Evolutionary conservation across 1,140 invertebrate genomes (phyloP), one percentile per base, ranked within the genome.

Genomic region (Periplaneta americana): DNA sequence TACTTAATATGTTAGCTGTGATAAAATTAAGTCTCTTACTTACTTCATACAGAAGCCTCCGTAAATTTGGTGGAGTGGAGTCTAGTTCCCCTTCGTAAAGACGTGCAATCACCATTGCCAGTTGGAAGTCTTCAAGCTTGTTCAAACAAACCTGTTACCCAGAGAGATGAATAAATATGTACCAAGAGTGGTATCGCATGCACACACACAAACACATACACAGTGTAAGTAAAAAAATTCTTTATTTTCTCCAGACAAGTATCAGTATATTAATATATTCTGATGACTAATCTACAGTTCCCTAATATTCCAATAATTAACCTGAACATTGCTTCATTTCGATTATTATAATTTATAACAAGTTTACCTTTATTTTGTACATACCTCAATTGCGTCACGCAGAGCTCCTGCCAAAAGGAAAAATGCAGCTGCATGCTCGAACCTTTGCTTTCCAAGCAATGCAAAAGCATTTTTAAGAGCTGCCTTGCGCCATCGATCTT

Each of bases 401-500:
- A 99, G 87, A 74, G 96, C 95, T 32, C 97, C 97, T 28, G 97
- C 98, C 0, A 99, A 88, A 36, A 99, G 89, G 88, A 99, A 99
- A 88, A 99, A 97, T 74, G 97, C 95, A 31, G 96, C 95, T n/a
- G 98, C 95, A 87, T 98, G 94, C 75, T 97, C 94, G 87, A 99
- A 99, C 77, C 97, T 89, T 87, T 99, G 98, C 87, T 98, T 98
- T 1, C 98, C 97, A 11, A 99, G 90, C 22, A 99, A 88, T 10
- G 96, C 96, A 87, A 98, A 99, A 0, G 98, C 98, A 89, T 99
- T 99, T 90, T 99, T 99, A 33, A 99, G 87, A 0, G 98, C 98
- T 8, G 98, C 98, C 87, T 98, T 99, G 11, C 98, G 92, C 97
- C 98, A 99, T 80, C 97, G 89, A 85, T 98, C 96, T 88, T 98